Conservation (phyloP, 2,797 vertebrate species). For the Mormyrops attenuatus region DNA sequence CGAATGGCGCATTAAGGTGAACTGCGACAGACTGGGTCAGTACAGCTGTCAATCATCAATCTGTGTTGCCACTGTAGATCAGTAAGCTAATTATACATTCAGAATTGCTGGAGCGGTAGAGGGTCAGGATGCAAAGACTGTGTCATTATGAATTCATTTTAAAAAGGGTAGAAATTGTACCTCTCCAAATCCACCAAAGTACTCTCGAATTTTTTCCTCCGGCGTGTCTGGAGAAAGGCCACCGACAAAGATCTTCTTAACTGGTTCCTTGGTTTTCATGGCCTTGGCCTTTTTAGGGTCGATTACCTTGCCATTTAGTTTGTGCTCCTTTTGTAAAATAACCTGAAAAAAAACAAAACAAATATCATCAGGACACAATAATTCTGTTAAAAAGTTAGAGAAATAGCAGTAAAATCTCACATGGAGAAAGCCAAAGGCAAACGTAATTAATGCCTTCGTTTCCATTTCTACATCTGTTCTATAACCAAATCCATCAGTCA, state of each 20-base stretch:
- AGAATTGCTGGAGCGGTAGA: neutral
- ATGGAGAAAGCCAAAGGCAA: neutral
- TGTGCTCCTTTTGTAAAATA: slow-evolving; percentile 91
- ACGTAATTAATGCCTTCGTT: neutral
- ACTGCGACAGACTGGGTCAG: neutral
- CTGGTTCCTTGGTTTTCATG: slow-evolving; percentile 97
- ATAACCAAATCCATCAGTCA: neutral
- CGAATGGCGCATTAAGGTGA: neutral
- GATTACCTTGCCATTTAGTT: slow-evolving; percentile 96
- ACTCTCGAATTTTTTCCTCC: slow-evolving; percentile 95
- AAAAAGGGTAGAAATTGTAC: slow-evolving; percentile 52
- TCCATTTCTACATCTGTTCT: neutral
- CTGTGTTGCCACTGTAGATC: neutral
- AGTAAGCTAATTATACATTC: neutral
- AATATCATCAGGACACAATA: neutral
- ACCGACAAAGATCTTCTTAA: slow-evolving; percentile 98
- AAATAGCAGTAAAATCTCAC: neutral
- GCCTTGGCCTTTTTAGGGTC: slow-evolving; percentile 98
- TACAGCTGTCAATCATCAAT: neutral
- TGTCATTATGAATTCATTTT: neutral
- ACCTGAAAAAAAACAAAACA: slow-evolving; percentile 63
- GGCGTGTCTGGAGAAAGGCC: slow-evolving; percentile 96
- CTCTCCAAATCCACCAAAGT: slow-evolving; percentile 92
- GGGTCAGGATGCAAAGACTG: neutral
- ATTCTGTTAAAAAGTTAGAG: neutral